phyloP scores from a whole-genome alignment of 2,888 invertebrate species.

The Nephrocerus scutellatus region DNA sequence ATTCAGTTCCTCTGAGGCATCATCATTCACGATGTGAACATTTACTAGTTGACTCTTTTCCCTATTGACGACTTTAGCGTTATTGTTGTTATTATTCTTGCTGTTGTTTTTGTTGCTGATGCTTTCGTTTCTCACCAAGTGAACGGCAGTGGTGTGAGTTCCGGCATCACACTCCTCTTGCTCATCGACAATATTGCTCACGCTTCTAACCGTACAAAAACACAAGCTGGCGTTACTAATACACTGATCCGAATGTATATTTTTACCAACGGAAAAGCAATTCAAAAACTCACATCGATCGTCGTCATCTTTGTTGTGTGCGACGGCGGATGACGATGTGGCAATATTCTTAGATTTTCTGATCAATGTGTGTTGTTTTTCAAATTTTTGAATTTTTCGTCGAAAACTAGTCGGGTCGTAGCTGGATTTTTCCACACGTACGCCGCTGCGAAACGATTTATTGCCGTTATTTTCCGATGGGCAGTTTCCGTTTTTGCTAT shows the following conservation, averaged over 20 bases:
- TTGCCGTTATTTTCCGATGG: neutral
- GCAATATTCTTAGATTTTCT: conserved; percentile 16
- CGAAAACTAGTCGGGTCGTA: conserved; percentile 33
- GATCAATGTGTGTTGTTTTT: conserved; percentile 25
- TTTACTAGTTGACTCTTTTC: neutral
- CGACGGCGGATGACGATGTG: conserved; percentile 8
- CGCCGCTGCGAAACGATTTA: conserved; percentile 3
- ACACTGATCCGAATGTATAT: conserved; percentile 19
- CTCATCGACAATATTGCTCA: too few relatives aligned
- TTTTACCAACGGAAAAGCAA: conserved; percentile 27
- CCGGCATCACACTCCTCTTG: conserved; percentile 10
- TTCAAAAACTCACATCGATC: conserved; percentile 31
- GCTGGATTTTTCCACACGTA: conserved; percentile 5
- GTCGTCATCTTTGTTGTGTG: conserved; percentile 14
- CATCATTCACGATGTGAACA: conserved; percentile 7
- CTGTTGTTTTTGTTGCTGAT: conserved; percentile 17
- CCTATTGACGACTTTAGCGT: neutral
- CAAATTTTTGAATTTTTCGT: conserved; percentile 31
- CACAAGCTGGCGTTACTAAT: conserved; percentile 17
- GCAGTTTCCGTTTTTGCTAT: neutral
- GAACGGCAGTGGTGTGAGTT: conserved; percentile 11
- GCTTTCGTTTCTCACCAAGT: conserved; percentile 23
- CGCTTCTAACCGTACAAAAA: too few relatives aligned
- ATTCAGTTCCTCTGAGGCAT: too few relatives aligned
- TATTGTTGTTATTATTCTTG: conserved; percentile 9